Evolutionary conservation across 2,797 vertebrate species (phyloP).

Genomic region (Ctenopoma kingsleyae): DNA sequence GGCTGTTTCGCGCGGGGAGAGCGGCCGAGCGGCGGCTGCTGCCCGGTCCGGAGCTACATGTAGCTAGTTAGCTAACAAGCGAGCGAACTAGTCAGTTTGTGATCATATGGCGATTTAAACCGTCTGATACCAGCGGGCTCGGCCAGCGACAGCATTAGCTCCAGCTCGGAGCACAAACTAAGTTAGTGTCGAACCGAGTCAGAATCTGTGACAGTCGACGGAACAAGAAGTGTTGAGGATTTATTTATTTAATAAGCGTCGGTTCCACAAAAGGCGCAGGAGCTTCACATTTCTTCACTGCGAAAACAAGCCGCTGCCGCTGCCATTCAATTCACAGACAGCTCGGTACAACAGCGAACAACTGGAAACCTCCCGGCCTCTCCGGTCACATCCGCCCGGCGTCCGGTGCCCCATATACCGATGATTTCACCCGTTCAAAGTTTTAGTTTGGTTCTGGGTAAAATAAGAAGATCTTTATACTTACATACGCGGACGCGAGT

Average conservation of each 20-base stretch:
- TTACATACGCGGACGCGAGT: conserved; percentile 60
- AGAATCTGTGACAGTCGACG: conserved; percentile 10
- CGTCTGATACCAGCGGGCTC: conserved; percentile 33
- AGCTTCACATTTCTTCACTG: conserved; percentile 76
- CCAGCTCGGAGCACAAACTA: conserved; percentile 19
- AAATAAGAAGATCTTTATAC: conserved; percentile 54
- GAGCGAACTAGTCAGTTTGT: conserved; percentile 59
- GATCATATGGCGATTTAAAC: conserved; percentile 77
- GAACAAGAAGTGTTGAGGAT: conserved; percentile 19
- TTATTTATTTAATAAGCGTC: conserved; percentile 73
- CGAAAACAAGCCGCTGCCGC: conserved; percentile 79
- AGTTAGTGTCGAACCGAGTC: conserved; percentile 10
- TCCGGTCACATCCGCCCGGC: background rate
- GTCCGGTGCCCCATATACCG: rapidly evolving
- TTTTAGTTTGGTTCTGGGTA: conserved; percentile 8
- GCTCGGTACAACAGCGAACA: conserved; percentile 11
- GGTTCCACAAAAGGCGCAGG: conserved; percentile 76
- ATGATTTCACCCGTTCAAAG: rapidly evolving
- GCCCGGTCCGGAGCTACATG: conserved; percentile 59
- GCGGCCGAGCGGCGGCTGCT: conserved; percentile 24
- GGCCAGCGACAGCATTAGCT: conserved; percentile 14
- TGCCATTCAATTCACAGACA: conserved; percentile 79
- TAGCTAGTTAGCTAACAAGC: conserved; percentile 69
- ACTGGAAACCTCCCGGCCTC: conserved; percentile 33
- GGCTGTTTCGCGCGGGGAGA: background rate